Evolutionary conservation across 2,888 invertebrate species (phyloP), one percentile per base, ranked within the genome.

Genomic region (Mesorhabditis spiculigera): DNA sequence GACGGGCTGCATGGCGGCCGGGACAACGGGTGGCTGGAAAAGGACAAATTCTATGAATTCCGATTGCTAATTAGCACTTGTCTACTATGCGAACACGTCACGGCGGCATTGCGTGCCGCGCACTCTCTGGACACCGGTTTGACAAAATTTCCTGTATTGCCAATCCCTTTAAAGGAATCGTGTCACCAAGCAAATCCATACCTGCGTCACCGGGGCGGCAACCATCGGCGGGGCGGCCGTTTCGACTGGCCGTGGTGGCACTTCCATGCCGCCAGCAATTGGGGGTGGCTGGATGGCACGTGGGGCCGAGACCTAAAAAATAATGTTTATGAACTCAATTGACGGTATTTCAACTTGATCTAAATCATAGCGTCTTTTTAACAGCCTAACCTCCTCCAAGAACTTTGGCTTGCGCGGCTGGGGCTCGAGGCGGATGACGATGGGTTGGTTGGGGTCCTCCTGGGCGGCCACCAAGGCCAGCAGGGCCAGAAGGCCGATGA

Each of bases 251-350:
- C 28, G 28, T 28, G 28, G 28, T 28, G 28, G 28, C 28, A 28
- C 28, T 28, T 28, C 28, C 28, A 28, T 28, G 3, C 28, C 28
- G 28, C 28, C 69, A 63, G 73, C 71, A 62, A 70, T 71, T 10
- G 71, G 75, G 16, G 72, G 70, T 16, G 72, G n/a, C 16, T 73
- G 72, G 1, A 81, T 74, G 43, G 82, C 81, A 42, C 79, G 79
- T 62, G 83, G 83, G 43, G 82, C 79, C 10, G 72, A 76, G 42
- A 75, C 78, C 71, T 74, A 50, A n/a, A 64, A 64, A 63, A 28
- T 43, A 8, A n/a, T n/a, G n/a, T 5, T n/a, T 44, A 13, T 58
- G 1, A 10, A 13, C 10, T 3, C 10, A 58, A 58, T 58, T 58
- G n/a, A 58, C 1, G 10, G 58, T 13, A 58, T 10, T 3, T 10